Evolutionary conservation across 2,888 invertebrate species (phyloP).

Genomic region (Leptinotarsa juncta): DNA sequence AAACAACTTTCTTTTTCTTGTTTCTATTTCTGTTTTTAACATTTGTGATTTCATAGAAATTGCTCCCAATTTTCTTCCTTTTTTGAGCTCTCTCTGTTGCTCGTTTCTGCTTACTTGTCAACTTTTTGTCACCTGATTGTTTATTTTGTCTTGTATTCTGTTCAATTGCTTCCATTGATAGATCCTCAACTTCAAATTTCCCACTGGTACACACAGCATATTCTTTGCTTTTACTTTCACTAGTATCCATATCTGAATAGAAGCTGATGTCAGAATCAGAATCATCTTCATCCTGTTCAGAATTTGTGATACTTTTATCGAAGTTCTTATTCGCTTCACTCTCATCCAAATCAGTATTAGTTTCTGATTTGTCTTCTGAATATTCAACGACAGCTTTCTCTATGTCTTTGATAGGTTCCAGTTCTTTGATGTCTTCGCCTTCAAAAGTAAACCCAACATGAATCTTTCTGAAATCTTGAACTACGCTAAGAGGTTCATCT

Average conservation of each 20-base stretch:
- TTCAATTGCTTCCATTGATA: slow-evolving; percentile 46
- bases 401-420: slow-evolving; percentile 65
- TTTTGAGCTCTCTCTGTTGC: slow-evolving; percentile 80
- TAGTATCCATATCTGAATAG: slow-evolving; percentile 75
- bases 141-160: slow-evolving; percentile 48
- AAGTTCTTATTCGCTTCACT: slow-evolving; percentile 49
- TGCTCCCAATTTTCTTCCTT: slow-evolving; percentile 86
- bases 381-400: slow-evolving; percentile 55
- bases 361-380: slow-evolving; percentile 65
- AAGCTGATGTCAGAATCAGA: slow-evolving; percentile 76
- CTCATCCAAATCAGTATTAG: slow-evolving; percentile 62
- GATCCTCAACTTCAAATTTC: slow-evolving; percentile 66
- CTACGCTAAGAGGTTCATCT: slow-evolving; percentile 69
- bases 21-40: slow-evolving; percentile 88
- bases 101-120: slow-evolving; percentile 83
- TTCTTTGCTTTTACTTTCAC: slow-evolving; percentile 68
- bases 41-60: slow-evolving; percentile 90
- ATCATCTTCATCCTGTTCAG: slow-evolving; percentile 55
- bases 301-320: slow-evolving; percentile 31
- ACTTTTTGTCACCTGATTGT: slow-evolving; percentile 65
- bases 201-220: slow-evolving; percentile 63
- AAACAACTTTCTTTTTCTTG: slow-evolving; percentile 68
- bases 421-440: slow-evolving; percentile 70
- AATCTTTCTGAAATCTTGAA: slow-evolving; percentile 88
- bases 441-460: slow-evolving; percentile 70